Conservation (phyloP, 2,113 vertebrate genomes). For the Oenanthe melanoleuca region DNA sequence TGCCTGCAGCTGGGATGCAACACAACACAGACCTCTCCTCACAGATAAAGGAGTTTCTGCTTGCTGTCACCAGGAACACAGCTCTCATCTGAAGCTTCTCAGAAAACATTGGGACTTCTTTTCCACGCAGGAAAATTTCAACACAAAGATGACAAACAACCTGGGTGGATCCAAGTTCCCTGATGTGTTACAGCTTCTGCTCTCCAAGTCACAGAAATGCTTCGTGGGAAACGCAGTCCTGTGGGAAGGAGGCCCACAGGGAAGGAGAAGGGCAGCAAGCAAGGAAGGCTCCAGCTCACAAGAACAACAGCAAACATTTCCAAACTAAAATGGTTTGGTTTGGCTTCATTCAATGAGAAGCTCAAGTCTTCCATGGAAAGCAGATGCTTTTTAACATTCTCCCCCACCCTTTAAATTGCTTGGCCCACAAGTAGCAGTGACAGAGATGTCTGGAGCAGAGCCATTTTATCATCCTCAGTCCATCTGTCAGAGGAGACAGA, state of each 20-base stretch:
- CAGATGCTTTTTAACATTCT: constrained; percentile 61
- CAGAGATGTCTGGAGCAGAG: constrained; percentile 28
- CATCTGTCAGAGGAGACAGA: constrained; percentile 35
- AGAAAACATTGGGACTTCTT: neutral
- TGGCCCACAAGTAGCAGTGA: constrained; percentile 33
- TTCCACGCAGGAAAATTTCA: neutral
- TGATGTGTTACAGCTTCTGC: neutral
- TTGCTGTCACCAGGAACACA: neutral
- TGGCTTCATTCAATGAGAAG: constrained; percentile 35
- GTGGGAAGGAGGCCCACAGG: neutral
- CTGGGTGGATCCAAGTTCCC: neutral
- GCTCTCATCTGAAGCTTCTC: neutral
- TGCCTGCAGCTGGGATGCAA: neutral
- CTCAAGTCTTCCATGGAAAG: constrained; percentile 39
- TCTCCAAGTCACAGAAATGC: neutral
- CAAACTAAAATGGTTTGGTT: constrained; percentile 5
- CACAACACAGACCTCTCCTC: neutral
- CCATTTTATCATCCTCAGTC: constrained; percentile 34
- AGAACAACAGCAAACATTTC: neutral
- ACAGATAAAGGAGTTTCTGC: neutral
- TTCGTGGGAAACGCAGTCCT: neutral
- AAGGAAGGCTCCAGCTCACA: neutral
- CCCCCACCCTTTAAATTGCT: constrained; percentile 14
- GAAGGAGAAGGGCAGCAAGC: neutral
- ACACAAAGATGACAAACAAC: neutral